These are phyloP conservation scores for Brienomyrus longianalis DNA, from an alignment of 2,113 vertebrate species.

Conservation along the genomic window DNA sequence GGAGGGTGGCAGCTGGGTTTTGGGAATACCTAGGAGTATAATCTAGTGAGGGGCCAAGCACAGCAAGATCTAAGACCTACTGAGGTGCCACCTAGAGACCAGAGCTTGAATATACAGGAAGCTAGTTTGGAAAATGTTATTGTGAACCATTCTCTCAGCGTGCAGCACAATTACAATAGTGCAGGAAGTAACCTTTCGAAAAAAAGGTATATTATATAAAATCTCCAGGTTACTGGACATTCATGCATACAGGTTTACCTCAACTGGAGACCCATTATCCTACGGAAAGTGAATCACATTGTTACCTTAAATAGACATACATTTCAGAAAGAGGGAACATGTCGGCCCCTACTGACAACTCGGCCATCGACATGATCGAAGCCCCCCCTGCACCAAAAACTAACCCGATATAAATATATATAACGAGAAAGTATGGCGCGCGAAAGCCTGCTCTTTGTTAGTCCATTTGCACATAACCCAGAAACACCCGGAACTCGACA, in stretches of 20 bases:
- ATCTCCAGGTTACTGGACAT: not conserved
- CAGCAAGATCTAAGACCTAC: not conserved
- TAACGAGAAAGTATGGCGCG: not conserved
- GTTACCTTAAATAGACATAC: not conserved
- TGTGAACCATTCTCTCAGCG: not conserved
- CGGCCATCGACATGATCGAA: not conserved
- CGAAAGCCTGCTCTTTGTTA: not conserved
- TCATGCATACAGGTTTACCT: not conserved
- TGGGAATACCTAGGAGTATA: not conserved
- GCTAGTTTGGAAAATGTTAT: conserved; percentile 7
- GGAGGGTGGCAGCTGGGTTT: not conserved
- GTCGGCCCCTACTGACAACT: not conserved
- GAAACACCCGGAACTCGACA: conserved; percentile 57
- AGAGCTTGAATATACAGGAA: conserved; percentile 7
- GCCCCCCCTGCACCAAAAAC: not conserved
- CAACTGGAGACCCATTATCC: not conserved
- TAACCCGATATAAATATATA: not conserved
- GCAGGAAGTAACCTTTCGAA: not conserved
- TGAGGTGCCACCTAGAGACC: conserved; percentile 2
- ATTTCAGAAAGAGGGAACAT: not conserved
- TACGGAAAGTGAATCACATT: not conserved
- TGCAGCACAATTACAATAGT: not conserved
- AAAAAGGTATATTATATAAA: not conserved
- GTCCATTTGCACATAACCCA: not conserved
- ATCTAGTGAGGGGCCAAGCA: not conserved